Percentiles rank a stretch among this genome's conserved stretches.
These are phyloP conservation scores for human (Homo sapiens) DNA, from an alignment of 2,113 vertebrate genomes.

Conservation along the genomic window GRCh38 chr14:101028001-101028500, in stretches of 20 bases:
- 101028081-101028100: background rate
- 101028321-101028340: background rate
- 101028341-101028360: background rate
- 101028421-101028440: accelerated
- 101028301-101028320: accelerated
- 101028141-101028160: accelerated
- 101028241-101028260: background rate
- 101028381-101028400: no score
- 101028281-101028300: background rate
- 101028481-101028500: background rate
- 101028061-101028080: background rate
- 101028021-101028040: background rate
- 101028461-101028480: accelerated
- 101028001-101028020: accelerated
- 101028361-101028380: background rate
- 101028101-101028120: accelerated
- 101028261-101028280: accelerated
- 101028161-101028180: background rate
- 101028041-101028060: background rate
- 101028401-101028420: accelerated
- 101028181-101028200: accelerated
- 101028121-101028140: accelerated
- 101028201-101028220: accelerated
- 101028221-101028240: accelerated
- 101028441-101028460: accelerated